Percentiles rank a stretch among this genome's conserved stretches.
phyloP scores from a whole-genome alignment of 2,113 vertebrate genomes.

The Syrrhaptes paradoxus region DNA sequence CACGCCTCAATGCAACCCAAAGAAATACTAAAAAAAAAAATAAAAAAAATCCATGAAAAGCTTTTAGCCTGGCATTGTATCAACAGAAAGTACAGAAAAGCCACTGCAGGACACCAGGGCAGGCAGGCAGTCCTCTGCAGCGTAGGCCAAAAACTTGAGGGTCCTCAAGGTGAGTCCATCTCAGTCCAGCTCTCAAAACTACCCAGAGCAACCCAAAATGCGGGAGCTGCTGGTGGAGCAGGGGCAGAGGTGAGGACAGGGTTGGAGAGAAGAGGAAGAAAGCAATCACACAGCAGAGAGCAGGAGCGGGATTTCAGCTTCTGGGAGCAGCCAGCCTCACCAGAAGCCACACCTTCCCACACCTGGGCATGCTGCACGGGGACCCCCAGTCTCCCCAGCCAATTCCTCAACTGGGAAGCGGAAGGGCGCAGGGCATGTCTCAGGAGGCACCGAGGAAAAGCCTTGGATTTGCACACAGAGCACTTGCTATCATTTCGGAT shows the following conservation, averaged over 20 bases:
- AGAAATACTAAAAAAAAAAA: not conserved
- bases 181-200: not conserved
- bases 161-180: not conserved
- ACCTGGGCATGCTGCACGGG: fast-evolving
- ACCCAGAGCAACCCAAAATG: not conserved
- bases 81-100: not conserved
- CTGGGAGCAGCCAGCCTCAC: fast-evolving
- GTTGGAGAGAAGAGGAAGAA: not conserved
- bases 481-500: not conserved
- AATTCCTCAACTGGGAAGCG: not conserved
- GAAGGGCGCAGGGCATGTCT: not conserved
- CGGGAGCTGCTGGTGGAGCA: not conserved
- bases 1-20: not conserved
- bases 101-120: not conserved
- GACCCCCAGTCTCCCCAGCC: not conserved
- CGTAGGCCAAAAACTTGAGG: not conserved
- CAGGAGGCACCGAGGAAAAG: not conserved
- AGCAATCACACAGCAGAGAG: not conserved
- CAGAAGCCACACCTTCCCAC: not conserved
- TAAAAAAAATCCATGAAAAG: not conserved
- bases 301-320: not conserved
- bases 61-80: not conserved
- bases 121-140: not conserved
- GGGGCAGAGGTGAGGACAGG: not conserved
- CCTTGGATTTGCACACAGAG: not conserved